Evolutionary conservation across 2,888 invertebrate genomes (phyloP).

Genomic region (Agrotis exclamationis): DNA sequence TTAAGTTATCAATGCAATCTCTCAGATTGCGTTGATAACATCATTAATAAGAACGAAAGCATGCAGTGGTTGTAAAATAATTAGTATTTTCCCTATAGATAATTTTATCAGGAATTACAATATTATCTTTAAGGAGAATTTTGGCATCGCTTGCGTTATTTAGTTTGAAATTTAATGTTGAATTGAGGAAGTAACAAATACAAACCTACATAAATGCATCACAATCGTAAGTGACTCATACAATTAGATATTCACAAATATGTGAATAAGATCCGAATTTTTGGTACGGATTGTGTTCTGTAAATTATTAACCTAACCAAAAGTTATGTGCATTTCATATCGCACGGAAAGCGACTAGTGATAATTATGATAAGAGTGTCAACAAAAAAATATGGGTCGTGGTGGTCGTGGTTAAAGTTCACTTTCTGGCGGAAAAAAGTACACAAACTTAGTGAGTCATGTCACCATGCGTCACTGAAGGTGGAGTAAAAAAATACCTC

Average conservation of each 20-base stretch:
- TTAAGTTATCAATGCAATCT: no score
- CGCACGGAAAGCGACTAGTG: background rate
- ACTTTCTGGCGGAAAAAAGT: slow-evolving; percentile 1
- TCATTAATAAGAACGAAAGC: slow-evolving; percentile 2
- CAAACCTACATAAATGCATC: no score
- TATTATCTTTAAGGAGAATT: no score
- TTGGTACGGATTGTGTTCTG: background rate
- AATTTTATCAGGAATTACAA: background rate
- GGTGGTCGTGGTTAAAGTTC: slow-evolving; percentile 11
- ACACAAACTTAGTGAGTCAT: slow-evolving; percentile 37
- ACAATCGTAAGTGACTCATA: background rate
- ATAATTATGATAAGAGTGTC: slow-evolving; percentile 1
- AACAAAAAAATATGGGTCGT: slow-evolving; percentile 10
- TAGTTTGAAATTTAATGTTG: background rate
- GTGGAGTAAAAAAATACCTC: slow-evolving; percentile 14
- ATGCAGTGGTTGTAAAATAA: background rate
- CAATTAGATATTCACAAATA: background rate
- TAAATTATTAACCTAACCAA: background rate
- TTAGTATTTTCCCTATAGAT: slow-evolving; percentile 9
- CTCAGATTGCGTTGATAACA: background rate
- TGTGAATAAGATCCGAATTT: background rate
- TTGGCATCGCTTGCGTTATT: background rate
- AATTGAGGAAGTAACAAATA: no score
- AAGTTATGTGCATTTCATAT: background rate
- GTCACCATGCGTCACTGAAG: slow-evolving; percentile 42